These are phyloP conservation scores for Euspilapteryx auroguttella DNA, from an alignment of 2,888 invertebrate species.

Conservation along the genomic window DNA sequence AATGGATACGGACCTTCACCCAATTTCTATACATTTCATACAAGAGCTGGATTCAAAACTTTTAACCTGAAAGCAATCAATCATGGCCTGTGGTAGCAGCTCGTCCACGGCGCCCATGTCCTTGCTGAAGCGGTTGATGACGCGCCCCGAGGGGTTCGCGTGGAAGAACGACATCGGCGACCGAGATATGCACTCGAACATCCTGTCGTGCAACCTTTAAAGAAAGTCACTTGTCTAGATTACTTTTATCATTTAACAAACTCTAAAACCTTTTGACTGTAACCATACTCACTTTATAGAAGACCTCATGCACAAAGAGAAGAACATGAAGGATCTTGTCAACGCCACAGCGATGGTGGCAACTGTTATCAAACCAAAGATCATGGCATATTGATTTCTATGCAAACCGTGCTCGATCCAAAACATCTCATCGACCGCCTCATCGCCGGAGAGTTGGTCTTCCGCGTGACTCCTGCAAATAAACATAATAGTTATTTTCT, in stretches of 20 bases:
- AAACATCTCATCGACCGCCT: conserved; percentile 28
- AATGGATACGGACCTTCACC: no score
- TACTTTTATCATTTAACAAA: neutral
- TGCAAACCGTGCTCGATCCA: conserved; percentile 33
- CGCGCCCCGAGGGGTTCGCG: conserved; percentile 77
- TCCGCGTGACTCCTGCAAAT: conserved; percentile 35
- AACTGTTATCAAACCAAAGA: conserved; percentile 62
- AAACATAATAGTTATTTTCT: no score
- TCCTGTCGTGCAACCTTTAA: conserved; percentile 63
- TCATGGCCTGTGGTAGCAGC: conserved; percentile 69
- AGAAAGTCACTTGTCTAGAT: neutral
- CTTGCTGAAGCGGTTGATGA: conserved; percentile 80
- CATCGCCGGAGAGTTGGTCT: conserved; percentile 39
- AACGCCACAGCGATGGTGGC: conserved; percentile 63
- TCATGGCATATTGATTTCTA: conserved; percentile 29
- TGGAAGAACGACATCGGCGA: conserved; percentile 73
- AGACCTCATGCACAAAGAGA: conserved; percentile 66
- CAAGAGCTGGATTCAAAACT: no score
- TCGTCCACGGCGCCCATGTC: conserved; percentile 85
- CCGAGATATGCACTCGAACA: conserved; percentile 64
- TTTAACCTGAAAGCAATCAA: conserved; percentile 73
- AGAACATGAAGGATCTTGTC: conserved; percentile 65
- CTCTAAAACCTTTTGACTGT: no score
- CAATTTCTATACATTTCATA: no score
- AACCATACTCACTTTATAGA: conserved; percentile 62